A percentile compares a stretch with the other conserved stretches of the same genome.
phyloP scores from a whole-genome alignment of 2,888 invertebrate genomes.

The Cotesia congregata region DNA sequence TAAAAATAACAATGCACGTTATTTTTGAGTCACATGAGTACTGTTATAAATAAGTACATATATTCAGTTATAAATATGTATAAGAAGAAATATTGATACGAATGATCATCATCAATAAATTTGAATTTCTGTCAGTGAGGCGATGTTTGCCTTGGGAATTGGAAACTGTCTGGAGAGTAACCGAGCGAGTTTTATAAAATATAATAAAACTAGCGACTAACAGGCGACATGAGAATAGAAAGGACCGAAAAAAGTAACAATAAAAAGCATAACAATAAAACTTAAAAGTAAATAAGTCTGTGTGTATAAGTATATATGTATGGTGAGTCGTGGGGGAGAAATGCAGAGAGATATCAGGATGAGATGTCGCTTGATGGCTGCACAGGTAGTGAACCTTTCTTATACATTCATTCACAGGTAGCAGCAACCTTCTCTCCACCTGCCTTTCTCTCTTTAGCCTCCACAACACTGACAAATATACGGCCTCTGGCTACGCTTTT shows the following conservation, averaged over 20 bases:
- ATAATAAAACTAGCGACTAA: not conserved
- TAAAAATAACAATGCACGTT: not conserved
- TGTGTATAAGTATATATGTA: no score
- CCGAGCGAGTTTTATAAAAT: not conserved
- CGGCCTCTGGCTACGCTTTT: slow-evolving; percentile 6
- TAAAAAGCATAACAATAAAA: slow-evolving; percentile 5
- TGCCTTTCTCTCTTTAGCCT: slow-evolving; percentile 22
- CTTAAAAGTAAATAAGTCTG: not conserved
- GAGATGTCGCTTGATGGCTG: not conserved
- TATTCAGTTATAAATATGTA: no score
- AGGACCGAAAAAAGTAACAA: not conserved
- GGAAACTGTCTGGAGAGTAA: not conserved
- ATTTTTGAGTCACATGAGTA: not conserved
- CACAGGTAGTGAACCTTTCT: slow-evolving; percentile 6
- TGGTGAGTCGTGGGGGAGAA: not conserved
- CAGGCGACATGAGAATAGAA: not conserved
- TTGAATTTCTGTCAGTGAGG: not conserved
- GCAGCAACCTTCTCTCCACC: slow-evolving; percentile 13
- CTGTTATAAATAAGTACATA: no score
- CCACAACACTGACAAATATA: not conserved
- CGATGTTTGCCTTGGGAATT: not conserved
- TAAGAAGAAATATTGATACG: not conserved
- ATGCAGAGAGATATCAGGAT: slow-evolving; percentile 9
- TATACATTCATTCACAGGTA: slow-evolving; percentile 15
- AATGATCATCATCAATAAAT: not conserved